Evolutionary conservation across 53 echinoderm and acorn worm species (phyloP), one percentile per base, ranked within the genome.

Genomic region (Zoroaster sp.): DNA sequence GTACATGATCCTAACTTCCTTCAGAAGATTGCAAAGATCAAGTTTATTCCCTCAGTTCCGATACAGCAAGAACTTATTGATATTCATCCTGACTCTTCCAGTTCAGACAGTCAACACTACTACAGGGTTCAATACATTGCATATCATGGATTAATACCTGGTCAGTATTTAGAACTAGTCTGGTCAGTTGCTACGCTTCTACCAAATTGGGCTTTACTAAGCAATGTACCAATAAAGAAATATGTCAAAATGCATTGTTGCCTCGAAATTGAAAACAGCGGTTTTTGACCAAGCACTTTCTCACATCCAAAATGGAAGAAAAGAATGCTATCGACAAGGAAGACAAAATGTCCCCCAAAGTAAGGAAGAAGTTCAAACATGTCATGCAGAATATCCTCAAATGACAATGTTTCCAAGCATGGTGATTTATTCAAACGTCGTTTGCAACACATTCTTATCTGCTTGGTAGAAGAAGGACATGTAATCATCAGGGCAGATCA

Each of bases 401-500:
- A 15, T 85, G 68, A 67, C 5, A 51, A 91, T 34, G 35, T 76
- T 5, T 40, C 9, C 11, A 41, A 77, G 33, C 73, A 83, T 35
- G 74, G 34, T 21, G 40, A 42, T 4, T 20, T 55, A 15, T 38
- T 86, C 4, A 34, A 86, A 31, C 35, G 43, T 15, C 36, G 71
- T 34, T 38, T 91, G 37, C 65, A 75, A 1, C 30, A 68, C 43
- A 86, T 86, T 39, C 73, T 76, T 17, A 5, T 91, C 21, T 76
- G 83, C 33, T 47, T 86, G 23, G 91, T 91, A 7, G 91, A 91
- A 33, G 42, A 86, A 5, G 67, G 75, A 7, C 63, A 44, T 6
- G 35, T 91, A 3, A 71, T 91, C 40, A 69, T 91, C 18, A 83
- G 72, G 44, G 91, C 91, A 8, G 66, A 75, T 85, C 86, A 91